Percentiles rank a stretch among this genome's conserved stretches.
Conservation (phyloP, 1,140 invertebrate genomes). For the Drosophila ohnishii region DNA sequence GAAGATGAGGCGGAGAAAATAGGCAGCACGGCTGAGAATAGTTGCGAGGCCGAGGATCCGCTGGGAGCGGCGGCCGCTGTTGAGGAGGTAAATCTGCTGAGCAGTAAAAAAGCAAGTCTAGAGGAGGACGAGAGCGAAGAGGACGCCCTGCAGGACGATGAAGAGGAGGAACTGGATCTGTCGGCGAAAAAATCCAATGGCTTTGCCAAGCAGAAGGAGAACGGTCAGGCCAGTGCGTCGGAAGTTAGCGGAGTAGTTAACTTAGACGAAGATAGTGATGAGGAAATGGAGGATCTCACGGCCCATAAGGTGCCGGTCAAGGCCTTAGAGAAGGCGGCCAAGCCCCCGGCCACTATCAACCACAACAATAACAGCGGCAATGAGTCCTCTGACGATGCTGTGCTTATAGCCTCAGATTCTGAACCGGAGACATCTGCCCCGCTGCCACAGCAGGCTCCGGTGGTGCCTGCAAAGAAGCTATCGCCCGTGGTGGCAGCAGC, state of each 20-base stretch:
- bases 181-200: conserved; percentile 52
- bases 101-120: conserved; percentile 33
- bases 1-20: conserved; percentile 76
- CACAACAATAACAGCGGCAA: conserved; percentile 33
- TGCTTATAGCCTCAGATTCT: conserved; percentile 76
- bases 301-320: conserved; percentile 29
- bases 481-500: conserved; percentile 18
- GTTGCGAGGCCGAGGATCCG: conserved; percentile 72
- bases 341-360: conserved; percentile 22
- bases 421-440: conserved; percentile 61
- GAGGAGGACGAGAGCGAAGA: conserved; percentile 57
- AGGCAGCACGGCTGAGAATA: conserved; percentile 69
- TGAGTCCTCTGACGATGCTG: conserved; percentile 76
- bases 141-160: conserved; percentile 11
- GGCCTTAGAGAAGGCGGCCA: conserved; percentile 19
- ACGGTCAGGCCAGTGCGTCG: conserved; percentile 58
- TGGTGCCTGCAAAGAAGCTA: conserved; percentile 41
- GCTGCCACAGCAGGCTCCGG: conserved; percentile 1
- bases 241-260: conserved; percentile 60
- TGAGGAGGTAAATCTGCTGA: conserved; percentile 37
- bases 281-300: conserved; percentile 58
- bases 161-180: conserved; percentile 6
- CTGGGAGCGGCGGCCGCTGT: conserved; percentile 55
- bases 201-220: conserved; percentile 60
- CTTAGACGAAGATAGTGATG: conserved; percentile 78